Percentiles rank a stretch among this genome's conserved stretches.
Conservation (phyloP, 2,113 vertebrate species). For the Regulus satrapa region DNA sequence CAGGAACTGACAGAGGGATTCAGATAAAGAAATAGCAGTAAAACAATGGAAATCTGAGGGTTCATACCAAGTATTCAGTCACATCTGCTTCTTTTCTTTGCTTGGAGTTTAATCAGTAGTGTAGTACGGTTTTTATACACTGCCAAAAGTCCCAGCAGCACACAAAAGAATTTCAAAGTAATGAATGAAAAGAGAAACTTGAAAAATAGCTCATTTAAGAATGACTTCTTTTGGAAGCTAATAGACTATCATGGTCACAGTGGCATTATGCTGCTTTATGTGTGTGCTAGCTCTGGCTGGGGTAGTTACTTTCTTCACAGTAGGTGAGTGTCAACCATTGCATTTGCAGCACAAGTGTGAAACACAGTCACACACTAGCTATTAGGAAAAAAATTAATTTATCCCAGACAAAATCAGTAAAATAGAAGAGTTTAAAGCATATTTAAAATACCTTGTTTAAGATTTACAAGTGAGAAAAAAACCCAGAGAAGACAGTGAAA, state of each 20-base stretch:
- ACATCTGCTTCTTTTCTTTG: neutral
- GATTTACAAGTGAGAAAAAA: neutral
- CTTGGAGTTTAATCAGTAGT: neutral
- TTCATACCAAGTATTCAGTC: neutral
- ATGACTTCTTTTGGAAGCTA: neutral
- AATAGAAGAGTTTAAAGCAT: neutral
- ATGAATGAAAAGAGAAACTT: neutral
- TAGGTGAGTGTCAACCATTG: accelerated
- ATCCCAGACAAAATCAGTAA: neutral
- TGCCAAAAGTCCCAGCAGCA: neutral
- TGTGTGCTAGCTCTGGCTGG: neutral
- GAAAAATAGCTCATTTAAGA: neutral
- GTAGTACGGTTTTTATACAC: neutral
- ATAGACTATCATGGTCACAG: neutral
- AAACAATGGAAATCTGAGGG: neutral
- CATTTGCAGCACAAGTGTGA: neutral
- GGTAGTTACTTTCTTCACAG: neutral
- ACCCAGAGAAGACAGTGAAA: neutral
- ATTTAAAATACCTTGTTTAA: neutral
- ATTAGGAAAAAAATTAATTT: neutral
- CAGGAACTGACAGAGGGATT: neutral
- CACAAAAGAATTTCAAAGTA: neutral
- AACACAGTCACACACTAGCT: neutral
- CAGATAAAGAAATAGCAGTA: neutral
- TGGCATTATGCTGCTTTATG: accelerated